Evolutionary conservation across 1,140 invertebrate species (phyloP).

Genomic region (Himalopsyche phryganea): DNA sequence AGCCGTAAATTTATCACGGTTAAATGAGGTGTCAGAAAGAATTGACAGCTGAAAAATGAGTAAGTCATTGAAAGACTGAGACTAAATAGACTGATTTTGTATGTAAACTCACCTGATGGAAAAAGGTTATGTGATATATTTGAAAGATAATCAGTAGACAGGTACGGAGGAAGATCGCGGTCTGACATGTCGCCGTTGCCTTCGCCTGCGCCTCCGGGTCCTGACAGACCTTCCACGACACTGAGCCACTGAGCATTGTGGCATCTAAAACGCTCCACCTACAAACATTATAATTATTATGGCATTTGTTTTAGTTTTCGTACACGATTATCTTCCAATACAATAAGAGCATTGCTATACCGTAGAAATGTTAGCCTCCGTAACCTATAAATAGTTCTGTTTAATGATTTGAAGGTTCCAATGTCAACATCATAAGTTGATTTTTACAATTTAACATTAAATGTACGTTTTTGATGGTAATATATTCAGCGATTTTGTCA

Average conservation of each 20-base stretch:
- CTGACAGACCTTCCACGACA: slow-evolving; percentile 73
- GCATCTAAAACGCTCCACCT: slow-evolving; percentile 89
- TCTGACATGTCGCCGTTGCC: slow-evolving; percentile 53
- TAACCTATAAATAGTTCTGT: no score
- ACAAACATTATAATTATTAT: slow-evolving; percentile 8
- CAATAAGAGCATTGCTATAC: no score
- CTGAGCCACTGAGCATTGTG: slow-evolving; percentile 98
- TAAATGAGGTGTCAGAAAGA: no score
- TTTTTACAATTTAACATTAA: no score
- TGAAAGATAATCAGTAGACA: slow-evolving; percentile 68
- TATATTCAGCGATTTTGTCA: no score
- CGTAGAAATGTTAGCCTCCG: no score
- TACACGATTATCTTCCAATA: no score
- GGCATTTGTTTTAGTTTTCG: no score
- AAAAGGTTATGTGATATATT: slow-evolving; percentile 58
- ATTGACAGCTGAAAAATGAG: not conserved
- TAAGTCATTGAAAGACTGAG: not conserved
- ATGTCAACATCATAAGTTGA: no score
- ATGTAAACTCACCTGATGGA: slow-evolving; percentile 54
- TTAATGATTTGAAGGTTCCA: no score
- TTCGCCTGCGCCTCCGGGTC: slow-evolving; percentile 46
- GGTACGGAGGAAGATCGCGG: slow-evolving; percentile 65
- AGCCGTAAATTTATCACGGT: no score
- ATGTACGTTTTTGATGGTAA: no score
- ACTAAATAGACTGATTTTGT: not conserved